A percentile compares a stretch with the other conserved stretches of the same genome.
Conservation (phyloP, 2,888 invertebrate species). For the Chalcis sispes region DNA sequence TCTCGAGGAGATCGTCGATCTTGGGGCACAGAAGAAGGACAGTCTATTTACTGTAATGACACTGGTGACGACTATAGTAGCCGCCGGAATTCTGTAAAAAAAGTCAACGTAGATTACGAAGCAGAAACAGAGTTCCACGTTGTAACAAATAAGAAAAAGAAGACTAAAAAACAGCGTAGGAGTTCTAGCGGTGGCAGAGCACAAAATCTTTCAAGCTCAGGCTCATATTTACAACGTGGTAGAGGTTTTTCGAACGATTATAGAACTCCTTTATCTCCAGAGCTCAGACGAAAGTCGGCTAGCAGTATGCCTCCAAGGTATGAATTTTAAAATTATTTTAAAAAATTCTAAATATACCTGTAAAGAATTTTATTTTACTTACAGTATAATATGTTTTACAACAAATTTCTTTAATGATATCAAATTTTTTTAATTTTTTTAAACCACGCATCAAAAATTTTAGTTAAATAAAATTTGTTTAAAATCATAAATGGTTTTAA, state of each 20-base stretch:
- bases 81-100: conserved; percentile 69
- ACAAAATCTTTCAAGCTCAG: conserved; percentile 71
- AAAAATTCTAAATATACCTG: neutral
- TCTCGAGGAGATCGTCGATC: conserved; percentile 78
- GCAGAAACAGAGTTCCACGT: conserved; percentile 85
- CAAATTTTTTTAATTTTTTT: no score
- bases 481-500: no score
- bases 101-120: conserved; percentile 66
- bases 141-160: conserved; percentile 87
- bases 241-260: conserved; percentile 71
- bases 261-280: conserved; percentile 71
- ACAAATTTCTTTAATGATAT: no score
- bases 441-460: no score
- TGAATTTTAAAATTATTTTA: neutral
- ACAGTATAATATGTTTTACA: no score
- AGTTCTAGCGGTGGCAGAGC: conserved; percentile 74
- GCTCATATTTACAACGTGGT: conserved; percentile 71
- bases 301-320: conserved; percentile 84
- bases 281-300: conserved; percentile 82
- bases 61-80: conserved; percentile 72
- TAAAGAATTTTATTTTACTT: neutral
- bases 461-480: no score
- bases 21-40: conserved; percentile 83
- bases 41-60: conserved; percentile 76
- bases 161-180: conserved; percentile 83